Evolutionary conservation across 2,888 invertebrate genomes (phyloP).

Genomic region (Anagyrus pseudococci): DNA sequence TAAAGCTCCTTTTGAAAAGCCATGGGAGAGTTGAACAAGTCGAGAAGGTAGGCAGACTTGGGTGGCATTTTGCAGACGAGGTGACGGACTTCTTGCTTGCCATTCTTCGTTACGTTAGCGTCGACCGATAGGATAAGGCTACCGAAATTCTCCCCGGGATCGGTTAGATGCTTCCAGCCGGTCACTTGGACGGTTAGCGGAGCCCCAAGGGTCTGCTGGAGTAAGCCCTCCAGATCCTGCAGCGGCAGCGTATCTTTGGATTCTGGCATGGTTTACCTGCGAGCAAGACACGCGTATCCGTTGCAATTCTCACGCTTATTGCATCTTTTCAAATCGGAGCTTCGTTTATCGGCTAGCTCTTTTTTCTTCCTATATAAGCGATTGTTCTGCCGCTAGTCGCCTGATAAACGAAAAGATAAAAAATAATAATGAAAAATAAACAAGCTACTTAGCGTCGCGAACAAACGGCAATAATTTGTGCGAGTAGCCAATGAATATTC

Average conservation of each 20-base stretch:
- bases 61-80: conserved; percentile 58
- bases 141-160: conserved; percentile 59
- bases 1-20: conserved; percentile 56
- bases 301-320: no score
- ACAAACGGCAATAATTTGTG: no score
- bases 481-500: no score
- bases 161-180: conserved; percentile 56
- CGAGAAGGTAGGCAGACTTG: conserved; percentile 50
- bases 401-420: no score
- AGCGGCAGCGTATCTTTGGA: conserved; percentile 45
- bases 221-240: conserved; percentile 46
- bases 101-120: conserved; percentile 41
- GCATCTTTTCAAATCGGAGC: no score
- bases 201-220: conserved; percentile 46
- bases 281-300: background rate
- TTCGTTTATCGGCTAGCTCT: no score
- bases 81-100: conserved; percentile 45
- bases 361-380: no score
- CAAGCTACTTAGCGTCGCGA: no score
- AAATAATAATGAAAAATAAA: no score
- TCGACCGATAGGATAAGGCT: conserved; percentile 55
- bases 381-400: no score
- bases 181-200: conserved; percentile 45
- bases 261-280: conserved; percentile 45
- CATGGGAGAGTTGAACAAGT: conserved; percentile 55